These are phyloP conservation scores for Agrochola lychnidis DNA, from an alignment of 2,888 invertebrate genomes.

Conservation along the genomic window DNA sequence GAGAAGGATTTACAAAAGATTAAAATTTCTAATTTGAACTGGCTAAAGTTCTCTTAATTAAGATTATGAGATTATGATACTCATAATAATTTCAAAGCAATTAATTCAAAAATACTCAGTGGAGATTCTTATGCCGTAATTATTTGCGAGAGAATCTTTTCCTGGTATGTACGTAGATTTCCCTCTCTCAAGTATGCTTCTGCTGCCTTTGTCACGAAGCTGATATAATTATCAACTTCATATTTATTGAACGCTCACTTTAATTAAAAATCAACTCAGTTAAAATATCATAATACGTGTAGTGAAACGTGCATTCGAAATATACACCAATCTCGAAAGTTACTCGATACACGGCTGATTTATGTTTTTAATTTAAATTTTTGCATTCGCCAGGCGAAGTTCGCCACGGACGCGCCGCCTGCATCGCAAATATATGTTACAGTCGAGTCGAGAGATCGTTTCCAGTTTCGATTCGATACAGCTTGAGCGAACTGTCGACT, in stretches of 20 bases:
- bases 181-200: constrained; percentile 62
- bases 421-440: constrained; percentile 89
- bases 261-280: constrained; percentile 70
- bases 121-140: constrained; percentile 81
- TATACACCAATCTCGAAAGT: constrained; percentile 88
- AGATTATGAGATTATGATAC: constrained; percentile 89
- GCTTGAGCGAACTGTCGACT: constrained; percentile 87
- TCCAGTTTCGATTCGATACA: constrained; percentile 86
- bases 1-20: constrained; percentile 82
- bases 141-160: constrained; percentile 77
- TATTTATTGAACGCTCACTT: constrained; percentile 53
- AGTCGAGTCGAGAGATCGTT: constrained; percentile 84
- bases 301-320: constrained; percentile 83
- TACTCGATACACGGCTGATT: constrained; percentile 90
- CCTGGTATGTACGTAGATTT: constrained; percentile 61
- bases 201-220: constrained; percentile 39
- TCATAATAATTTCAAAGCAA: constrained; percentile 88
- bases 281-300: constrained; percentile 75
- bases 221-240: constrained; percentile 30
- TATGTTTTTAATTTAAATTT: constrained; percentile 92
- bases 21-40: constrained; percentile 87
- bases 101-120: constrained; percentile 85
- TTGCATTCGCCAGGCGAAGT: constrained; percentile 90
- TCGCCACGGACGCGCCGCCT: constrained; percentile 88
- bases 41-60: constrained; percentile 87